phyloP scores from a whole-genome alignment of 2,888 invertebrate species.

The Salpingus planirostris region DNA sequence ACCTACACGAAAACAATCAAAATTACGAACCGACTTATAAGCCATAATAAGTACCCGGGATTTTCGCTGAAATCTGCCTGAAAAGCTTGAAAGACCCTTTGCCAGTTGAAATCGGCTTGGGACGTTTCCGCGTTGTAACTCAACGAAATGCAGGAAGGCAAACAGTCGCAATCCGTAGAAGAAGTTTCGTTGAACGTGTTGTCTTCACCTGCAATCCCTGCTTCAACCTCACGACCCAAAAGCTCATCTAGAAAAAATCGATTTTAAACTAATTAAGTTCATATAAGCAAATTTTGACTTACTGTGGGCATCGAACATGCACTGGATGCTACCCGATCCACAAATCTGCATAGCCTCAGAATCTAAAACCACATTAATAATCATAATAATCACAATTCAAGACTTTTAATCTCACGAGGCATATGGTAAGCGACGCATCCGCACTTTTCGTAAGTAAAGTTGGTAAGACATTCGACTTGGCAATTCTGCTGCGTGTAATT shows the following conservation, averaged over 20 bases:
- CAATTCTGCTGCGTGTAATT: conserved; percentile 67
- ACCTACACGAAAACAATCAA: conserved; percentile 35
- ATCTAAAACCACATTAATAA: no score
- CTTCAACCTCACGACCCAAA: conserved; percentile 44
- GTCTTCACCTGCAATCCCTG: conserved; percentile 30
- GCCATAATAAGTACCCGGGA: conserved; percentile 28
- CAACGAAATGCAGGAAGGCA: conserved; percentile 60
- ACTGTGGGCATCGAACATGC: conserved; percentile 49
- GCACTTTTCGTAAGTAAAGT: conserved; percentile 54
- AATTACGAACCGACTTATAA: conserved; percentile 5
- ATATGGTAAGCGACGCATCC: conserved; percentile 64
- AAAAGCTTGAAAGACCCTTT: conserved; percentile 48
- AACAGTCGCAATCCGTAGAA: conserved; percentile 48
- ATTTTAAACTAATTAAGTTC: conserved; percentile 1
- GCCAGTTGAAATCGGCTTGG: conserved; percentile 59
- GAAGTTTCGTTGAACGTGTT: conserved; percentile 20
- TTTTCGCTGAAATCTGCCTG: conserved; percentile 39
- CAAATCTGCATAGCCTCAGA: conserved; percentile 49
- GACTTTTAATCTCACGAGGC: conserved; percentile 51
- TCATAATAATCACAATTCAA: no score
- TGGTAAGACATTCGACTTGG: conserved; percentile 62
- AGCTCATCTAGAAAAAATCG: conserved; percentile 44
- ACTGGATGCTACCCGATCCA: conserved; percentile 47
- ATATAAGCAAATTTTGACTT: conserved; percentile 29
- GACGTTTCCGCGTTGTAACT: conserved; percentile 65